phyloP scores from a whole-genome alignment of 2,113 vertebrate genomes.

The Eidolon helvum region DNA sequence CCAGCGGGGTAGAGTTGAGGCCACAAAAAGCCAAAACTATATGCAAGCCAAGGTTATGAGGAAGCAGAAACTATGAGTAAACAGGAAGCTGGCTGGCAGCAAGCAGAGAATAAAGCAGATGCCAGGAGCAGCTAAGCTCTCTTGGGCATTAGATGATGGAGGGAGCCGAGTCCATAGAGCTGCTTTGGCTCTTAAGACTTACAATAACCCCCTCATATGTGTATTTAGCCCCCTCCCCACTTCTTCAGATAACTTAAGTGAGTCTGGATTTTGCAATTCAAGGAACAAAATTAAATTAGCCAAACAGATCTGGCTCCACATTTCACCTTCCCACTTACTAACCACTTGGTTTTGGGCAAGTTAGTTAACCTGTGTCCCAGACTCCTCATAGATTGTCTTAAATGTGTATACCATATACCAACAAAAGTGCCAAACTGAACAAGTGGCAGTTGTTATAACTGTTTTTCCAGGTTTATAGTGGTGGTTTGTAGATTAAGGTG shows the following conservation, averaged over 20 bases:
- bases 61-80: constrained; percentile 78
- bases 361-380: neutral
- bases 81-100: constrained; percentile 76
- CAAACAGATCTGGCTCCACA: neutral
- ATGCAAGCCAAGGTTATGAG: constrained; percentile 68
- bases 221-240: neutral
- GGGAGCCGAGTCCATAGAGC: neutral
- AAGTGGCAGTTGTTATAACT: neutral
- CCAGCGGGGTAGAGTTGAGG: constrained; percentile 42
- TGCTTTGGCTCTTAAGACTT: neutral
- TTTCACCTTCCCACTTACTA: constrained; percentile 5
- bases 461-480: neutral
- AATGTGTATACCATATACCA: neutral
- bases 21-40: constrained; percentile 64
- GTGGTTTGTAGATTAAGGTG: neutral
- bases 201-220: neutral
- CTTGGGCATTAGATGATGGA: constrained; percentile 13
- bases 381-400: neutral
- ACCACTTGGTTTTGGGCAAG: neutral
- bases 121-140: constrained; percentile 44
- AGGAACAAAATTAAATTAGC: constrained; percentile 11
- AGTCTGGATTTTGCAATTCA: constrained; percentile 4
- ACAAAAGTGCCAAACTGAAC: neutral
- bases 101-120: constrained; percentile 25
- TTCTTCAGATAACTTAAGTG: neutral